These are phyloP conservation scores for Drosophila parthenogenetica DNA, from an alignment of 2,888 invertebrate species.

Conservation along the genomic window DNA sequence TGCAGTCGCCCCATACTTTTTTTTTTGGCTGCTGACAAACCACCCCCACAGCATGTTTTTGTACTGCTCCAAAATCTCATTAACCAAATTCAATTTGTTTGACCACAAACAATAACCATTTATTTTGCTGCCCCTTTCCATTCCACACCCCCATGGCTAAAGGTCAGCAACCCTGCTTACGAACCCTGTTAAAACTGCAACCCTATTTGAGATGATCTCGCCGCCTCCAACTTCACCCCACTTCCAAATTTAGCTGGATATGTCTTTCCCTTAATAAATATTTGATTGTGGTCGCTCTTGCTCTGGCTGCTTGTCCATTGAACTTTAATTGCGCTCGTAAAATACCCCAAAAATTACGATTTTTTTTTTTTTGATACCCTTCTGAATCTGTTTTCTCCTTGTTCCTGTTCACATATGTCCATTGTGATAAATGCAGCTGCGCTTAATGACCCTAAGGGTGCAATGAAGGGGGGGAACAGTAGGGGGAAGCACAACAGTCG, in stretches of 20 bases:
- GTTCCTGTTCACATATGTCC: conserved; percentile 22
- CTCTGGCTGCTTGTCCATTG: conserved; percentile 47
- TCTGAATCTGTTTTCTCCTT: conserved; percentile 24
- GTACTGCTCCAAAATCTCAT: conserved; percentile 5
- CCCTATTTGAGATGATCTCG: conserved; percentile 6
- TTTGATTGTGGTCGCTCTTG: conserved; percentile 45
- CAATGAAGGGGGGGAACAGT: neutral
- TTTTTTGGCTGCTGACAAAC: neutral
- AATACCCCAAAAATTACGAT: conserved; percentile 35
- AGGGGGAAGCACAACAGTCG: conserved; percentile 2
- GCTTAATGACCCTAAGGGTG: conserved; percentile 37
- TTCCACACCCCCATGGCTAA: neutral
- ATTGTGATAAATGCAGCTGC: conserved; percentile 49
- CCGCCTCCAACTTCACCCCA: neutral
- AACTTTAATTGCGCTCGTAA: conserved; percentile 68
- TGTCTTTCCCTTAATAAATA: conserved; percentile 40
- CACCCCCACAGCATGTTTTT: neutral
- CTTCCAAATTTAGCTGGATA: neutral
- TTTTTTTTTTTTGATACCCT: conserved; percentile 8
- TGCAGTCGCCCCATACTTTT: too few relatives aligned
- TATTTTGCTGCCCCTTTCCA: neutral
- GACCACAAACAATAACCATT: conserved; percentile 19
- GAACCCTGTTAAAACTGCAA: conserved; percentile 20
- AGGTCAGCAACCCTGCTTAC: conserved; percentile 40
- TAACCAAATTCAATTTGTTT: conserved; percentile 36